A percentile compares a stretch with the other conserved stretches of the same genome.
Conservation (phyloP, 1,140 invertebrate species). For the Brachionus koreanus region DNA sequence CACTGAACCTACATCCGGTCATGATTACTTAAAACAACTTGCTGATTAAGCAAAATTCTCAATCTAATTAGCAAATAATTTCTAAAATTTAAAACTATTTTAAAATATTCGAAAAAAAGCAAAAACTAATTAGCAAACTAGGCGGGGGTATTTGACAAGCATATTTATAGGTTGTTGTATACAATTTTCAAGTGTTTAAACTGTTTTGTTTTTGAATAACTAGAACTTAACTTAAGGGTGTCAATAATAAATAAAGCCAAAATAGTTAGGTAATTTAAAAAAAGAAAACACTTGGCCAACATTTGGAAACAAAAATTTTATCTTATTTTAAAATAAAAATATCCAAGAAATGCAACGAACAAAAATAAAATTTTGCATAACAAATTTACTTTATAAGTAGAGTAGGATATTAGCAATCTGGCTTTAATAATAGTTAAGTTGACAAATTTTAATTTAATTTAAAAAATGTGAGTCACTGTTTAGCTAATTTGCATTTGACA, state of each 20-base stretch:
- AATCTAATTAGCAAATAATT: background rate
- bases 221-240: constrained; percentile 6
- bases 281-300: background rate
- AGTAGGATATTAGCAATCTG: background rate
- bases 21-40: background rate
- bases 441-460: constrained; percentile 10
- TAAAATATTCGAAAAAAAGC: background rate
- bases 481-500: background rate
- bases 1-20: constrained; percentile 1
- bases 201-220: constrained; percentile 14
- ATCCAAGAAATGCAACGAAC: too few species aligned
- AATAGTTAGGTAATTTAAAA: background rate
- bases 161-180: background rate
- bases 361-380: background rate
- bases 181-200: constrained; percentile 6
- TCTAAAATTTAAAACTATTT: background rate
- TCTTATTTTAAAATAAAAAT: background rate
- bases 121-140: constrained; percentile 6
- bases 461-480: background rate
- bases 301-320: background rate
- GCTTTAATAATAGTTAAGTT: too few species aligned
- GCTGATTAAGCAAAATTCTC: background rate
- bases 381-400: background rate
- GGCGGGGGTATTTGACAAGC: background rate
- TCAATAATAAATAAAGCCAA: background rate